Evolutionary conservation across 2,888 invertebrate species (phyloP).

Genomic region (Pachliopta kotzebuea): DNA sequence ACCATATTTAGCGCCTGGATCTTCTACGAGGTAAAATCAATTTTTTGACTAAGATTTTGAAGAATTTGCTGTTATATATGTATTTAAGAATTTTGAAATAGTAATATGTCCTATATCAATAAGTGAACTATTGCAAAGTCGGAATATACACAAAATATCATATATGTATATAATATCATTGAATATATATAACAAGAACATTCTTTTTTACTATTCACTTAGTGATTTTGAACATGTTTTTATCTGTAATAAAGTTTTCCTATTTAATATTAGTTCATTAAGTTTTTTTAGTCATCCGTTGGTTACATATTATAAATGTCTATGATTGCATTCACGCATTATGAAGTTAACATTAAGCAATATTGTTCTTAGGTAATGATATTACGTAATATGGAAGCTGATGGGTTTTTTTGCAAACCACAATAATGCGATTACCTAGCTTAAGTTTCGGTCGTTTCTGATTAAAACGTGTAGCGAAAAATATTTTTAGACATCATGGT

Average conservation of each 20-base stretch:
- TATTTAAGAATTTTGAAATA: neutral
- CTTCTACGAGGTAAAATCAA: slow-evolving; percentile 89
- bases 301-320: neutral
- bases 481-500: neutral
- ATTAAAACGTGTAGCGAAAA: neutral
- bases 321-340: slow-evolving; percentile 5
- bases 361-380: slow-evolving; percentile 16
- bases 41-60: neutral
- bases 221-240: no score
- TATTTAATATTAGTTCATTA: no score
- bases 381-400: slow-evolving; percentile 17
- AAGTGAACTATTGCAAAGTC: neutral
- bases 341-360: slow-evolving; percentile 10
- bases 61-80: neutral
- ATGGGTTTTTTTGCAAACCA: slow-evolving; percentile 1
- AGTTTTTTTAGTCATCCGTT: no score
- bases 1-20: slow-evolving; percentile 94
- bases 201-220: no score
- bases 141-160: neutral
- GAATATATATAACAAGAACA: no score
- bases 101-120: neutral
- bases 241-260: no score
- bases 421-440: neutral
- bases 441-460: neutral
- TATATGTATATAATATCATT: no score